Conservation (phyloP, 1,140 invertebrate species). For the Uloborus diversus region DNA sequence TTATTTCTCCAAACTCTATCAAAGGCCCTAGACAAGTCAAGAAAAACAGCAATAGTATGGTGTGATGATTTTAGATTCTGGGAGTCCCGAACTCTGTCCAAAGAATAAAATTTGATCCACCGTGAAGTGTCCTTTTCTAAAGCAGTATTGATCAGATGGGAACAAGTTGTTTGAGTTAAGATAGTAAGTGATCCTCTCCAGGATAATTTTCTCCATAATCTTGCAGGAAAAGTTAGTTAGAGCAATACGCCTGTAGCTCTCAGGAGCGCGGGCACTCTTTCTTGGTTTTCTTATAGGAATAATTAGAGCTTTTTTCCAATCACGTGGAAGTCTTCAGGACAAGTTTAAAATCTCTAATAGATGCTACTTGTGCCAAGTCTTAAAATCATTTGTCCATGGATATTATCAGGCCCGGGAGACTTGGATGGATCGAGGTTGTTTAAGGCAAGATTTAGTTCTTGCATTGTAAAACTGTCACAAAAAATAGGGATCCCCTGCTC, state of each 20-base stretch:
- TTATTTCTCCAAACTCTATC: slow-evolving; percentile 5
- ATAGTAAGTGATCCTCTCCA: neutral
- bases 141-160: neutral
- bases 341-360: slow-evolving; percentile 8
- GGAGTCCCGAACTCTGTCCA: neutral
- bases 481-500: neutral
- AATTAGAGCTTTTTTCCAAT: slow-evolving; percentile 1
- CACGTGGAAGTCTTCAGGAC: neutral
- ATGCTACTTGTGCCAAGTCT: neutral
- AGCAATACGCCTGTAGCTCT: neutral
- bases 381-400: neutral
- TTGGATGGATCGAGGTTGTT: neutral
- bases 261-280: neutral
- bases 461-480: neutral
- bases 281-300: neutral
- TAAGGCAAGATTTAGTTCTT: neutral
- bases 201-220: neutral
- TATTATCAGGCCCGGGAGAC: neutral
- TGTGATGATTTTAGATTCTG: neutral
- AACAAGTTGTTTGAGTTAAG: neutral
- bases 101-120: neutral
- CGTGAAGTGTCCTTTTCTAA: neutral
- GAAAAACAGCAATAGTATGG: slow-evolving; percentile 3
- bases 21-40: slow-evolving; percentile 3
- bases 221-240: neutral